Conservation (phyloP, 1,140 invertebrate species). For the Polypedilum vanderplanki region DNA sequence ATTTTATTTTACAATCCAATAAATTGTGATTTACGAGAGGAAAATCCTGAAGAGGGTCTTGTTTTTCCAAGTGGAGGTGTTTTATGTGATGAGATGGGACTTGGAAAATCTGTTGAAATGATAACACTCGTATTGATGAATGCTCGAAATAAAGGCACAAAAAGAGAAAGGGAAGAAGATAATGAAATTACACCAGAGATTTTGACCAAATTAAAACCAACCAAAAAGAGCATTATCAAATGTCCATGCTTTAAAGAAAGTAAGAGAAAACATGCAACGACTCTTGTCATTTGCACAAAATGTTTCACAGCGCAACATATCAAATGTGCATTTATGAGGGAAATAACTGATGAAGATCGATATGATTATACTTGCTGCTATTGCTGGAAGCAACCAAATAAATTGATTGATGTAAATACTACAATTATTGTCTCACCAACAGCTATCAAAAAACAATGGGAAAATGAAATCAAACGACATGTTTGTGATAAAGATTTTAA, state of each 20-base stretch:
- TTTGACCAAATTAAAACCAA: neutral
- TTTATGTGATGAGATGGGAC: constrained; percentile 77
- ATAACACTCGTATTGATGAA: constrained; percentile 59
- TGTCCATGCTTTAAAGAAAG: constrained; percentile 32
- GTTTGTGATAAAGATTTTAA: constrained; percentile 48
- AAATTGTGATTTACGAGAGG: constrained; percentile 43
- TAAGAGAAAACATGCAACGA: constrained; percentile 27
- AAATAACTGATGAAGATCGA: neutral
- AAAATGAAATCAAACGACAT: constrained; percentile 64
- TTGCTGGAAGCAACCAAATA: constrained; percentile 36
- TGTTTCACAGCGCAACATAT: constrained; percentile 37
- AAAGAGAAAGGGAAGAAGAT: constrained; percentile 18
- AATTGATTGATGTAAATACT: constrained; percentile 37
- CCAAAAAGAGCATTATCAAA: constrained; percentile 31
- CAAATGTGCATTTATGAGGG: constrained; percentile 33
- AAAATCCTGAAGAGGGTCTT: constrained; percentile 38
- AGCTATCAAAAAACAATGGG: constrained; percentile 65
- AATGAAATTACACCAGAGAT: neutral
- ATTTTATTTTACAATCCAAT: constrained; percentile 47
- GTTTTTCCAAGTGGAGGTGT: constrained; percentile 59
- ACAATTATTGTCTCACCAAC: constrained; percentile 70
- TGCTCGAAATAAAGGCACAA: constrained; percentile 39
- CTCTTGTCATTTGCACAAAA: constrained; percentile 31
- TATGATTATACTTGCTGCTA: constrained; percentile 37
- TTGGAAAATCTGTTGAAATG: constrained; percentile 77